Evolutionary conservation across 2,888 invertebrate species (phyloP), one percentile per base, ranked within the genome.

Genomic region (Harpalus rubripes): DNA sequence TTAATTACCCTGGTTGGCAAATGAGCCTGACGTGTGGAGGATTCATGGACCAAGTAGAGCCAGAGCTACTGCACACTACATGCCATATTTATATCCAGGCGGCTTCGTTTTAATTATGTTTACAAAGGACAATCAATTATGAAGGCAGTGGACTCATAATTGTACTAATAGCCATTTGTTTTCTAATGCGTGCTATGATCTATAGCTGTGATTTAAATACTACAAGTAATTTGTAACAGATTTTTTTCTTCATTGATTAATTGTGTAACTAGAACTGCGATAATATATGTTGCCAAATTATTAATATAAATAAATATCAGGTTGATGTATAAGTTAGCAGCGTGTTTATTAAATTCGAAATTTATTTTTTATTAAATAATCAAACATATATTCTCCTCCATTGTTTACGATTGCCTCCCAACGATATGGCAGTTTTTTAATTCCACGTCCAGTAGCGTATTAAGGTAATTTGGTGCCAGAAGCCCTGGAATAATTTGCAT

Each of bases 1-100:
- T 81, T 81, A 81, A 81, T 81, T 81, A 65, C 65, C n/a, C 81
- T 65, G 7, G 81, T 65, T 81, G 81, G 81, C 81, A 81, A 81
- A 81, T 81, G 63, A 15, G 41, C 1, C 44, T 81, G 81, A 81
- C 81, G 65, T 65, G 41, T 63, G 16, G 22, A 18, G 65, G 56
- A 81, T 81, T 39, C 81, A 81, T 81, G 65, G 18, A 32, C 32
- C 65, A 12, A 65, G 32, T 12, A 7, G 68, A 22, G 12, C 58
- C 12, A 16, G 44, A 22, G 44, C 44, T 59, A 58, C 58, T 32
- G 56, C 52, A 22, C 52, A 22, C 52, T 52, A 10, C 16, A n/a
- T 18, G 58, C 16, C 26, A 56, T 59, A 26, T 79, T 59, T 32
- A 32, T 79, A 79, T 79, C 12, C 15, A 68, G 32, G n/a, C 15